Conservation (phyloP, 2,797 vertebrate species). For the Gadopsis bispinosus region DNA sequence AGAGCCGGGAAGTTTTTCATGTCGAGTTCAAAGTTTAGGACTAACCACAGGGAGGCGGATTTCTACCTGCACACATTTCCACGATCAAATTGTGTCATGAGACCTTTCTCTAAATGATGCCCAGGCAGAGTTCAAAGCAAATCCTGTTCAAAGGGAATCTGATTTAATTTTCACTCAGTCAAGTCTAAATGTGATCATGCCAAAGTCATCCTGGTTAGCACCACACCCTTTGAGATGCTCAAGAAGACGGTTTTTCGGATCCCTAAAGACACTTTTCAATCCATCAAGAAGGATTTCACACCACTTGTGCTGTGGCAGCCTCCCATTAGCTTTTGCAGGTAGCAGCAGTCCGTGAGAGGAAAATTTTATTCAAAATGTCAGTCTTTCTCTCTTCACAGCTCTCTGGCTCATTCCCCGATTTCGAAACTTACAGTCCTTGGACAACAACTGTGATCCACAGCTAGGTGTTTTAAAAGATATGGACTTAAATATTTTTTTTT, state of each 20-base stretch:
- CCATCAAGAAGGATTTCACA: conserved; percentile 81
- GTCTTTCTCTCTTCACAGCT: conserved; percentile 28
- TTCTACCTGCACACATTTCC: conserved; percentile 75
- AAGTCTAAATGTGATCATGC: conserved; percentile 76
- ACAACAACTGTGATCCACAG: conserved; percentile 38
- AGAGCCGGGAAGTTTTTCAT: conserved; percentile 73
- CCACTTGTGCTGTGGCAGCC: conserved; percentile 62
- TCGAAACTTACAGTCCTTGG: conserved; percentile 37
- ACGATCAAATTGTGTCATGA: conserved; percentile 75
- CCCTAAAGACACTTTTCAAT: conserved; percentile 78
- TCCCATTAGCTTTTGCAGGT: conserved; percentile 64
- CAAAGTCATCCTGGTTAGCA: conserved; percentile 71
- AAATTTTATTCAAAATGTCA: conserved; percentile 47
- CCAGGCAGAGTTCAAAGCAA: conserved; percentile 77
- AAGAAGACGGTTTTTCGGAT: conserved; percentile 60
- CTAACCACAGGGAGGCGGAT: conserved; percentile 67
- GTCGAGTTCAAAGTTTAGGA: conserved; percentile 76
- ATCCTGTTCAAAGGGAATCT: conserved; percentile 77
- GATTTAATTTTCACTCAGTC: conserved; percentile 76
- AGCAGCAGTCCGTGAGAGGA: conserved; percentile 42
- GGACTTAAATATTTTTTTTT: conserved; percentile 55
- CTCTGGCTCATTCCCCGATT: conserved; percentile 50
- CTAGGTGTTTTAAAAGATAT: conserved; percentile 60
- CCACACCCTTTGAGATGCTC: conserved; percentile 73
- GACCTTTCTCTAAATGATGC: conserved; percentile 76